Base-by-base conservation (phyloP, 2,797 vertebrate species). In the Acanthis flammea region DNA sequence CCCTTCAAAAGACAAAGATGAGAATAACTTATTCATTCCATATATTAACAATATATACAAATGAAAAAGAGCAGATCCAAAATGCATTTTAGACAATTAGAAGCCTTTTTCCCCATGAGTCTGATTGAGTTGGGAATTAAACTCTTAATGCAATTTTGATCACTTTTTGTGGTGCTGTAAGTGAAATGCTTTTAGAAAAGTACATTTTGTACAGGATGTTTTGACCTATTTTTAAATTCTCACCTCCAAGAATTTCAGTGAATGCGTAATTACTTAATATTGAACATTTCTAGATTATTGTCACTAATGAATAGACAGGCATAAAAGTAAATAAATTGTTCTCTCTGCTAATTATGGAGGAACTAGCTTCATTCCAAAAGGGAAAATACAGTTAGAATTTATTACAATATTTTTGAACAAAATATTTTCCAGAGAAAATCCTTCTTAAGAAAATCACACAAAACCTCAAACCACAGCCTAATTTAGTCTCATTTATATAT, bases 121-220 rank as follows among this genome's bases (percentile, higher is more conserved):
- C 19, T 79, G 27, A 58, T 23, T 53, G 54, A 14, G 21, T 47
- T 72, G 55, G n/a, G n/a, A 84, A 77, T 91, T 77, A 78, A 94
- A 92, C 14, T 41, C 61, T 58, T 91, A 63, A 47, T 81, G 45
- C 15, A 78, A 60, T 88, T 95, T 72, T 1, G 6, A 68, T 58
- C 47, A 63, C 28, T 41, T 80, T 88, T 81, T 71, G 55, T 63
- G 18, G 12, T 33, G 14, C 28, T 70, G 18, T 76, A 92, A 92
- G 86, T 55, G 10, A 88, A 94, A 83, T 63, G 27, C 21, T 66
- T 94, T 96, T 81, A 81, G 44, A 75, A 86, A 88, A 75, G 11
- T 37, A 78, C 42, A 42, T 51, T 95, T 55, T 92, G n/a, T 31
- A 65, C 23, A 35, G 60, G 30, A 79, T 90, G n/a, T 53, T 72